These are phyloP conservation scores for Heptranchias perlo DNA, from an alignment of 2,113 vertebrate species.

Conservation along the genomic window DNA sequence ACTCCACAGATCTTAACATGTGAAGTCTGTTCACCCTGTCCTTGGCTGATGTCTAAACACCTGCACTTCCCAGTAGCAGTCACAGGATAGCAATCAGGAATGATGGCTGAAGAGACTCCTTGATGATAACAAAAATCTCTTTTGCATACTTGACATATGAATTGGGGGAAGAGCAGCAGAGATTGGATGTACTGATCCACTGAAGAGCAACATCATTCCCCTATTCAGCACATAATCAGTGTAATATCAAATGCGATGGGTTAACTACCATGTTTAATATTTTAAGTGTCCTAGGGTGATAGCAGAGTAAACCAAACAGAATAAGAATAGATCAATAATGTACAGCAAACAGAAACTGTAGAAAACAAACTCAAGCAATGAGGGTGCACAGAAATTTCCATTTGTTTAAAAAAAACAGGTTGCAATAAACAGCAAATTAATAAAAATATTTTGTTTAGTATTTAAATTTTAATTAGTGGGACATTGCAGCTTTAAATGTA, in stretches of 20 bases:
- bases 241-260: not conserved
- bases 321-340: not conserved
- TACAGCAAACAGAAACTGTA: not conserved
- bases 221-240: not conserved
- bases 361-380: not conserved
- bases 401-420: not conserved
- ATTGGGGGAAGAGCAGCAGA: not conserved
- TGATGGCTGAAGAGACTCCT: not conserved
- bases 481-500: conserved; percentile 9
- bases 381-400: not conserved
- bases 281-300: not conserved
- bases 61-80: not conserved
- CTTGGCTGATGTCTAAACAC: not conserved
- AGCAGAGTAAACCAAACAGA: not conserved
- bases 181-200: not conserved
- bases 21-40: not conserved
- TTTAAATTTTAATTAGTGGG: not conserved
- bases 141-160: not conserved
- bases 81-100: not conserved
- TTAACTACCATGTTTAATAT: not conserved
- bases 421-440: conserved; percentile 15
- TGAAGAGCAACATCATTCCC: not conserved
- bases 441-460: not conserved
- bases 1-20: not conserved
- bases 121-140: not conserved